These are phyloP conservation scores for Sogatella furcifera DNA, from an alignment of 1,140 invertebrate species.

Conservation along the genomic window DNA sequence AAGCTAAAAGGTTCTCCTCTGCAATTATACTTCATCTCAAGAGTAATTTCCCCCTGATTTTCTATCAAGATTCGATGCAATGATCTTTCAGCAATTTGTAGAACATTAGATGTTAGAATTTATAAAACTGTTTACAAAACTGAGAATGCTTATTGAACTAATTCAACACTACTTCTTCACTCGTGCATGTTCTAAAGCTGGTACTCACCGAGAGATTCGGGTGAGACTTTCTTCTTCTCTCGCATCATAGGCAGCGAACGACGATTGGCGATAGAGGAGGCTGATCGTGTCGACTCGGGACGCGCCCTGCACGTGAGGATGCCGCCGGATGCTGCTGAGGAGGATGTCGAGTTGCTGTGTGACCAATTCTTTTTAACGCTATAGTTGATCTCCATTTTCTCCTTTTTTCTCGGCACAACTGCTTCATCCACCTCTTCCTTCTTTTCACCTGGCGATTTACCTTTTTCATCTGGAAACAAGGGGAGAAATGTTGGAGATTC, in stretches of 20 bases:
- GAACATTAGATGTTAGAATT: too few relatives aligned
- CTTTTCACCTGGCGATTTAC: slow-evolving; percentile 1
- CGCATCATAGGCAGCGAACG: not conserved
- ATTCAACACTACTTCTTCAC: too few relatives aligned
- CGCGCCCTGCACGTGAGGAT: not conserved
- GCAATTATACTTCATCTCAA: too few relatives aligned
- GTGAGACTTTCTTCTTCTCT: slow-evolving; percentile 1
- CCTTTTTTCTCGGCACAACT: slow-evolving; percentile 32
- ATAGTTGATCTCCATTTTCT: slow-evolving; percentile 33
- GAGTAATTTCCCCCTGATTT: too few relatives aligned
- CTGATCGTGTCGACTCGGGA: not conserved
- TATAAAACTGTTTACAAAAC: too few relatives aligned
- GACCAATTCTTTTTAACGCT: slow-evolving; percentile 14
- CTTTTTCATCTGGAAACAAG: not conserved
- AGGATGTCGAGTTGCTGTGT: not conserved
- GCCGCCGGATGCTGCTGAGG: not conserved
- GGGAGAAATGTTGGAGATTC: too few relatives aligned
- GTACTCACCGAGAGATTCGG: not conserved
- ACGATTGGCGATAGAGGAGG: not conserved
- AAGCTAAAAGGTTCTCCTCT: too few relatives aligned
- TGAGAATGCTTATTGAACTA: too few relatives aligned
- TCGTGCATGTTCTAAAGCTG: not conserved
- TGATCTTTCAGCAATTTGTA: too few relatives aligned
- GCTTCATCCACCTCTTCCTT: slow-evolving; percentile 24
- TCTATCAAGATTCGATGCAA: too few relatives aligned